Conservation (phyloP, 2,113 vertebrate species). For the Aegotheles bennettii region DNA sequence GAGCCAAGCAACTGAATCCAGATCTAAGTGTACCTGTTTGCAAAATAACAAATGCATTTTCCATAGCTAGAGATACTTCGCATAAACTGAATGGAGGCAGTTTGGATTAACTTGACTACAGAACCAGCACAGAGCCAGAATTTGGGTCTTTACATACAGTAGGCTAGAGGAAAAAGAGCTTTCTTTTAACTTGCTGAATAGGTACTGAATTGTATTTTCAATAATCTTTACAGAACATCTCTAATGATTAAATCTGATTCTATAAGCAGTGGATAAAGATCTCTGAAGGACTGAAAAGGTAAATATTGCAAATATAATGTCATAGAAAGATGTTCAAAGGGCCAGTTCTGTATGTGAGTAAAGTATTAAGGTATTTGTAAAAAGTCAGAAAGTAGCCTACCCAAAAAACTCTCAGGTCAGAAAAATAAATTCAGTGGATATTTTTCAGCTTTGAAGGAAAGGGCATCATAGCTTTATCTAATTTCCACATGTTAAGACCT, state of each 20-base stretch:
- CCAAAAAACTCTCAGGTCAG: neutral
- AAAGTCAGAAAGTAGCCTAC: neutral
- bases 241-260: neutral
- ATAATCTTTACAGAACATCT: neutral
- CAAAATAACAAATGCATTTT: neutral
- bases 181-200: neutral
- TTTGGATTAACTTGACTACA: neutral
- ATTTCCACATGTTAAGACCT: neutral
- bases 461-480: neutral
- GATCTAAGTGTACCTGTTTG: neutral
- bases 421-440: neutral
- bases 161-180: neutral
- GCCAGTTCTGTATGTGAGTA: neutral
- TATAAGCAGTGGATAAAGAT: neutral
- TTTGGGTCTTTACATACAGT: neutral
- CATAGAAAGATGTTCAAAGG: neutral
- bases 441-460: slow-evolving; percentile 39
- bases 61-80: slow-evolving; percentile 1
- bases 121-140: neutral
- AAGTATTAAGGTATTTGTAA: neutral
- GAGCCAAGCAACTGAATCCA: neutral
- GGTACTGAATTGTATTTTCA: neutral
- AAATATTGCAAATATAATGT: slow-evolving; percentile 1
- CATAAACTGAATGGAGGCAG: neutral
- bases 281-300: neutral